Percentiles rank a stretch among this genome's conserved stretches.
phyloP scores from a whole-genome alignment of 2,797 vertebrate genomes.

The Eulemur coronatus region DNA sequence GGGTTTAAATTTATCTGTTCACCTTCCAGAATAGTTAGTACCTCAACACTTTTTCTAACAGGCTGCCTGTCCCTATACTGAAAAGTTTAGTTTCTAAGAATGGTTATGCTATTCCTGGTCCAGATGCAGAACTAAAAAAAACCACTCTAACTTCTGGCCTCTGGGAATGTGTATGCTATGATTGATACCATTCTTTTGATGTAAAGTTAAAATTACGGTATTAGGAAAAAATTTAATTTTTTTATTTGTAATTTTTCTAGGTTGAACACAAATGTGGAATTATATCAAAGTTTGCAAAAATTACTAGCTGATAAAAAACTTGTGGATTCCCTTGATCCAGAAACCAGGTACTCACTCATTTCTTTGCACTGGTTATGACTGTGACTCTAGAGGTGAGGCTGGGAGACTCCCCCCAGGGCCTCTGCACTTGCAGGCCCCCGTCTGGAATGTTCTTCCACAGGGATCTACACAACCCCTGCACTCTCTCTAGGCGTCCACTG shows the following conservation, averaged over 20 bases:
- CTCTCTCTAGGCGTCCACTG: not conserved
- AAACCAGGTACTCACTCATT: slow-evolving; percentile 89
- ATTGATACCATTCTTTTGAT: not conserved
- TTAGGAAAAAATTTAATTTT: not conserved
- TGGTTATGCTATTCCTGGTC: not conserved
- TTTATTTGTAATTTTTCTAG: slow-evolving; percentile 82
- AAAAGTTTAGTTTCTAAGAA: not conserved
- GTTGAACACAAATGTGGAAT: slow-evolving; percentile 96
- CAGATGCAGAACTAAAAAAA: not conserved
- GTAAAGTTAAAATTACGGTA: not conserved
- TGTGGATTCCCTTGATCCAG: slow-evolving; percentile 91
- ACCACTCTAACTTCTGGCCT: not conserved
- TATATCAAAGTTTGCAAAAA: slow-evolving; percentile 93
- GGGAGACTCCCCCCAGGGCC: rapidly evolving
- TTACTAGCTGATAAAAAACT: slow-evolving; percentile 89
- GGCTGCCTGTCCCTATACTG: not conserved
- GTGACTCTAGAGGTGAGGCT: not conserved
- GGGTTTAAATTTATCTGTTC: not conserved
- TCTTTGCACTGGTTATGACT: not conserved
- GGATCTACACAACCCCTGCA: rapidly evolving
- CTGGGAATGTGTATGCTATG: not conserved
- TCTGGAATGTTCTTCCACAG: not conserved
- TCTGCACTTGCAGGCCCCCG: not conserved
- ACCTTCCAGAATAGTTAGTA: not conserved
- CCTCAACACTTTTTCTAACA: not conserved